A percentile compares a stretch with the other conserved stretches of the same genome.
phyloP scores from a whole-genome alignment of 2,888 invertebrate species.

The Aleiodes leptofemur region DNA sequence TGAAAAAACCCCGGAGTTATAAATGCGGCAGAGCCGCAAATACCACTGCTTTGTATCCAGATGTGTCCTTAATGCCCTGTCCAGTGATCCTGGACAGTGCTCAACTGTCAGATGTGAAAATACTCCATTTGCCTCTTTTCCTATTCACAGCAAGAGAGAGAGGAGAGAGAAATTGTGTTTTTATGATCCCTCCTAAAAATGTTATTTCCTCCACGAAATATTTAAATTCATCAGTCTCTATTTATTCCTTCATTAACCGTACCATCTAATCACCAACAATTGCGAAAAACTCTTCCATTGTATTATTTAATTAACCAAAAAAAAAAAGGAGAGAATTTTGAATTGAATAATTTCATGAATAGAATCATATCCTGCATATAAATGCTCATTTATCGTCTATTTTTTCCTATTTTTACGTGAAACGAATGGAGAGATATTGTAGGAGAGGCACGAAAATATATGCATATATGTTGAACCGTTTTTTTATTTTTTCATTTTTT shows the following conservation, averaged over 20 bases:
- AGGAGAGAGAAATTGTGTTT: slow-evolving; percentile 38
- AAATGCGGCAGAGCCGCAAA: slow-evolving; percentile 67
- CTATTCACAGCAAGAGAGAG: slow-evolving; percentile 8
- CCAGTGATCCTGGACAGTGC: slow-evolving; percentile 53
- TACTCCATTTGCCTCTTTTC: slow-evolving; percentile 9
- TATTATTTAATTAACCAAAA: background rate
- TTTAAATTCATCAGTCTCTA: slow-evolving; percentile 2
- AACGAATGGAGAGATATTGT: too few species aligned
- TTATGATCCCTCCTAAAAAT: slow-evolving; percentile 43
- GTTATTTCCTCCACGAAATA: slow-evolving; percentile 40
- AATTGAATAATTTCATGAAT: slow-evolving; percentile 3
- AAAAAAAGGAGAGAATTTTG: background rate
- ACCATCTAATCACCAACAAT: slow-evolving; percentile 9
- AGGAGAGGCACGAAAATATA: too few species aligned
- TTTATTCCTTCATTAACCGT: slow-evolving; percentile 6
- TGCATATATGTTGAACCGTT: too few species aligned
- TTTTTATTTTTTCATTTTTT: background rate
- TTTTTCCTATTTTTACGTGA: too few species aligned
- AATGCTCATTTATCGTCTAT: too few species aligned
- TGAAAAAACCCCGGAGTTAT: slow-evolving; percentile 60
- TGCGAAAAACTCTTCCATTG: slow-evolving; percentile 1
- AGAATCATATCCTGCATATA: background rate
- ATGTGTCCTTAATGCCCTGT: slow-evolving; percentile 59
- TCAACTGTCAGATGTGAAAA: slow-evolving; percentile 53
- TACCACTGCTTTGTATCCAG: slow-evolving; percentile 63